Evolutionary conservation across 2,888 invertebrate genomes (phyloP).

Genomic region (Cremastinae sp.): DNA sequence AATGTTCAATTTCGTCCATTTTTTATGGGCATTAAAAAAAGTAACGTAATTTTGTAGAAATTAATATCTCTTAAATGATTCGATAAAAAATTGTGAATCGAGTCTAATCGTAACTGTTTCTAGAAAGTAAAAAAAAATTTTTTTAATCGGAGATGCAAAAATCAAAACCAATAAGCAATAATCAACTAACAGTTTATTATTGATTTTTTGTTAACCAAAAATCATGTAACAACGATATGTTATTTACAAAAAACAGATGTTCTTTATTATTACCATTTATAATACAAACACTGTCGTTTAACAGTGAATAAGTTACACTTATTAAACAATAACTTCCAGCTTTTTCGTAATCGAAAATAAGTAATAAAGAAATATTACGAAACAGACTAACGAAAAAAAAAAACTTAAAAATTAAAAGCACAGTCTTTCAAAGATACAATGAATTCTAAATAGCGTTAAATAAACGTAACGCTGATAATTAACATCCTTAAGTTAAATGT

Average conservation of each 20-base stretch:
- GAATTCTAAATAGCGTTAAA: slow-evolving; percentile 39
- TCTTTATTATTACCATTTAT: slow-evolving; percentile 54
- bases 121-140: too few relatives aligned
- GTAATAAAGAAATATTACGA: slow-evolving; percentile 17
- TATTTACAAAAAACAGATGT: slow-evolving; percentile 58
- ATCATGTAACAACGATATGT: too few relatives aligned
- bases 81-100: too few relatives aligned
- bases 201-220: too few relatives aligned
- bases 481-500: slow-evolving; percentile 30
- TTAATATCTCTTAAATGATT: too few relatives aligned
- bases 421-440: slow-evolving; percentile 62
- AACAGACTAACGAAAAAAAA: slow-evolving; percentile 41
- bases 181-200: neutral
- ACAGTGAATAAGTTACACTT: slow-evolving; percentile 49
- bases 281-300: slow-evolving; percentile 55
- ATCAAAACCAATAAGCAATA: neutral
- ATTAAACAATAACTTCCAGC: slow-evolving; percentile 27
- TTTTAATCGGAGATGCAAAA: too few relatives aligned
- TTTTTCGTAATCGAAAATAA: slow-evolving; percentile 38
- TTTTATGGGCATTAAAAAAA: too few relatives aligned
- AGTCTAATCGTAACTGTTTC: too few relatives aligned
- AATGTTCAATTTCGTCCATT: too few relatives aligned
- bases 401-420: slow-evolving; percentile 47
- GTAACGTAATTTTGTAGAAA: too few relatives aligned
- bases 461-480: slow-evolving; percentile 46